phyloP scores from a whole-genome alignment of 2,113 vertebrate genomes.

The Otus sunia region DNA sequence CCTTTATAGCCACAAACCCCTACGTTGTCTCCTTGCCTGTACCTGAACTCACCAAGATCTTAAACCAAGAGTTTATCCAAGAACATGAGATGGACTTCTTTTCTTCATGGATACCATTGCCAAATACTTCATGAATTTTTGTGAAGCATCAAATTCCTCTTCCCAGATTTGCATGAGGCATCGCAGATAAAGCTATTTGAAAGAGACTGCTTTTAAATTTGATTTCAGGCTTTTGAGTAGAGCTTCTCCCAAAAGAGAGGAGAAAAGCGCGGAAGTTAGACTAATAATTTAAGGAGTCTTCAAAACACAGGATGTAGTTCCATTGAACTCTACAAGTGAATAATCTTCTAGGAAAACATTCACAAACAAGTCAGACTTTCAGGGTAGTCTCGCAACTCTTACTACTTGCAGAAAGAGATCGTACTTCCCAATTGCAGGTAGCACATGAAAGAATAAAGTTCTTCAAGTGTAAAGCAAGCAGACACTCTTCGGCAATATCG shows the following conservation, averaged over 20 bases:
- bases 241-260: not conserved
- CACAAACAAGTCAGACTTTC: not conserved
- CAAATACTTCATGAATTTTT: not conserved
- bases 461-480: not conserved
- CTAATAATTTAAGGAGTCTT: not conserved
- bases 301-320: not conserved
- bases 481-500: not conserved
- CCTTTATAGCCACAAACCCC: not conserved
- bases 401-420: not conserved
- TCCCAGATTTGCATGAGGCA: not conserved
- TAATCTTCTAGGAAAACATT: not conserved
- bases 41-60: not conserved
- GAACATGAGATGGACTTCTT: accelerated
- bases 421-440: not conserved
- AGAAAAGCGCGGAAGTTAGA: not conserved
- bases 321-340: not conserved
- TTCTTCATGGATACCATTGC: not conserved
- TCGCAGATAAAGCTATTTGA: not conserved
- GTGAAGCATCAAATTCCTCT: not conserved
- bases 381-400: accelerated
- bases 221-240: not conserved
- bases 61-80: not conserved
- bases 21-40: accelerated
- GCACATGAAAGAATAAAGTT: accelerated
- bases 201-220: not conserved